Evolutionary conservation across 2,888 invertebrate species (phyloP).

Genomic region (Drosophila setosimentum): DNA sequence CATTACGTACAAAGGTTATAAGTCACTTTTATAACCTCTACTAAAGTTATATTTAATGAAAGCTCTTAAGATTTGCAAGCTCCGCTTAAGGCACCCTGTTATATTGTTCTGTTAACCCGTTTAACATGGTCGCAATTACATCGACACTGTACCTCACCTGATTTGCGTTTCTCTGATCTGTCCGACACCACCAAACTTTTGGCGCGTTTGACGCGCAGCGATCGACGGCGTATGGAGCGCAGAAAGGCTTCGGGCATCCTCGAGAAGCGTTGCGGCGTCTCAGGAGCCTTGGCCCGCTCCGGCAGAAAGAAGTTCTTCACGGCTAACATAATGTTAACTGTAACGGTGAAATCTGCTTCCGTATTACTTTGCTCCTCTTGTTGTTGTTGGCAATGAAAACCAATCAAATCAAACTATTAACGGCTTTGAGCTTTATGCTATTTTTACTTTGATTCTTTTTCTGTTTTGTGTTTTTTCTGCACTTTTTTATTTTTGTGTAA

Average conservation of each 20-base stretch:
- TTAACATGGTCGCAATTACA: constrained; percentile 61
- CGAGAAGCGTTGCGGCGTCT: constrained; percentile 87
- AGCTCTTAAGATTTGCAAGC: neutral
- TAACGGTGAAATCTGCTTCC: constrained; percentile 23
- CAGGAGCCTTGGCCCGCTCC: constrained; percentile 86
- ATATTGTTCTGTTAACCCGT: neutral
- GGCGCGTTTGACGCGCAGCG: constrained; percentile 90
- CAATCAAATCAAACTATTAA: constrained; percentile 29
- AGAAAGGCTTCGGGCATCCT: constrained; percentile 91
- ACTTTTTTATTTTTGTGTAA: constrained; percentile 51
- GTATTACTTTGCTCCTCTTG: constrained; percentile 14
- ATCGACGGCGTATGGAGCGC: constrained; percentile 90
- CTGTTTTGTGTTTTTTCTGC: constrained; percentile 13
- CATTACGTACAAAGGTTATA: neutral
- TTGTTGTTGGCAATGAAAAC: constrained; percentile 67
- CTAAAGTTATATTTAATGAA: neutral
- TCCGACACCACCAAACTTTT: constrained; percentile 90
- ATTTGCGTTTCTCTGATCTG: constrained; percentile 91
- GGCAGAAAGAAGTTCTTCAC: constrained; percentile 92
- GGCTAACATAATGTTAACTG: constrained; percentile 86
- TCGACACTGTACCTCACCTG: constrained; percentile 87
- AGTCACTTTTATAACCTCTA: neutral
- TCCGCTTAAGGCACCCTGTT: neutral
- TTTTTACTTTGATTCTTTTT: constrained; percentile 48
- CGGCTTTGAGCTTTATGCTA: constrained; percentile 41